Base-by-base conservation (phyloP, 2,797 vertebrate genomes). In the Eupleurogrammus muticus region DNA sequence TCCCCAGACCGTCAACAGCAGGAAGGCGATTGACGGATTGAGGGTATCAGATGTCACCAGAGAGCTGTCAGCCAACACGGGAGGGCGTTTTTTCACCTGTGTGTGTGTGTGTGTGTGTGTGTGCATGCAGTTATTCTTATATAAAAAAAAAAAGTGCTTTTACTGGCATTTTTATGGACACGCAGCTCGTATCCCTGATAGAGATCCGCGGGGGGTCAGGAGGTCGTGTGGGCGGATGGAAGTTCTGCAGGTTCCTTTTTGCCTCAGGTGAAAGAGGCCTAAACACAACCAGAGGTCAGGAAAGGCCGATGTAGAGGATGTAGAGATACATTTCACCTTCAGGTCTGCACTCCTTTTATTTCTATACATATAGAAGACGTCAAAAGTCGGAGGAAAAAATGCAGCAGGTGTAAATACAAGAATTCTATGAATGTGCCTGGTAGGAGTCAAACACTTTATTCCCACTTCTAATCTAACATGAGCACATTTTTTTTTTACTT, bases 1-100 rank as follows among this genome's bases (percentile, higher is more conserved):
- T 82, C 83, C 80, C 73, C 73, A 89, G 84, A 91, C 86, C 84
- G 87, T 90, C 87, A 91, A 92, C 91, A 93, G 92, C 90, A 91
- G 92, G 90, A 93, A 92, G 89, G 73, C 84, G 82, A 90, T 86
- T 76, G 79, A 91, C 80, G 78, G 82, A 90, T 86, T 76, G 79
- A 91, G 81, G 78, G 83, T 89, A 90, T 94, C 92, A 87, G 77
- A 90, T 94, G 87, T 90, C 92, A 89, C 68, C 65, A 79, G 75
- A 82, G 83, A 65, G 80, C 74, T 67, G 62, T 79, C 81, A 72
- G 68, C 57, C 54, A 59, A 44, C 73, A 66, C 62, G 19, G 54
- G 51, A 79, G 73, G 57, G 10, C 12, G 9, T 48, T 75, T 82
- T 78, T 81, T 77, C 70, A 85, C 80, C 86, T 87, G 78, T 28